Base-by-base conservation (phyloP, 1,140 invertebrate genomes). In the Oryctes rhinoceros region DNA sequence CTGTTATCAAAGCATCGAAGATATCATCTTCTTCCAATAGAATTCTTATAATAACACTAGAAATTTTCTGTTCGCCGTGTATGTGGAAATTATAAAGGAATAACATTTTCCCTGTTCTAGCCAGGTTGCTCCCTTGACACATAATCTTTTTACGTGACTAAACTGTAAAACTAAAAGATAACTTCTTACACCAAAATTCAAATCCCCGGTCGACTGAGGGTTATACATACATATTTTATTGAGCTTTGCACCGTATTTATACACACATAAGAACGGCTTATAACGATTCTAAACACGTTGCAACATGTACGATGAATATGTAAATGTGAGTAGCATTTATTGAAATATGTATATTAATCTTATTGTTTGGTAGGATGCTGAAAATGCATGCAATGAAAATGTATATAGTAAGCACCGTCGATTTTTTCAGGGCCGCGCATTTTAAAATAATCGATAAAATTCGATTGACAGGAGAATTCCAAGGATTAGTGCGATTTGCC, bases 401-500 rank as follows among this genome's bases (percentile, higher is more conserved):
- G 9, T 44, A 44, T 44, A 10, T 44, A 44, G 39, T 44, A 44
- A 44, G 5, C 39, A 44, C 39, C 9, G 5, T 44, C 5, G 5
- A 44, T 44, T 7, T 44, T 39, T 44, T 44, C 39, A 10, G 5
- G 39, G 5, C 39, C 53, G 7, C 18, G 18, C 53, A 59, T 18
- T 53, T 59, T 59, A n/a, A 59, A 59, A 59, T 59, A 59, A 59
- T 59, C 53, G 53, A 59, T 59, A 59, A 59, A 18, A 59, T 59
- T 18, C 18, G 53, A 59, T 59, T 59, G 11, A 53, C 15, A 59
- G n/a, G 18, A 59, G 18, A 59, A 44, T 44, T 4, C 39, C 39
- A 5, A 44, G 0, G 9, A 44, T 44, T 10, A 44, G 39, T 44
- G 24, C 24, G 39, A 44, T 44, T 44, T 44, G 5, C 39, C 39